These are phyloP conservation scores for Pseudachorutes palmiensis DNA, from an alignment of 1,140 invertebrate genomes.

Conservation along the genomic window DNA sequence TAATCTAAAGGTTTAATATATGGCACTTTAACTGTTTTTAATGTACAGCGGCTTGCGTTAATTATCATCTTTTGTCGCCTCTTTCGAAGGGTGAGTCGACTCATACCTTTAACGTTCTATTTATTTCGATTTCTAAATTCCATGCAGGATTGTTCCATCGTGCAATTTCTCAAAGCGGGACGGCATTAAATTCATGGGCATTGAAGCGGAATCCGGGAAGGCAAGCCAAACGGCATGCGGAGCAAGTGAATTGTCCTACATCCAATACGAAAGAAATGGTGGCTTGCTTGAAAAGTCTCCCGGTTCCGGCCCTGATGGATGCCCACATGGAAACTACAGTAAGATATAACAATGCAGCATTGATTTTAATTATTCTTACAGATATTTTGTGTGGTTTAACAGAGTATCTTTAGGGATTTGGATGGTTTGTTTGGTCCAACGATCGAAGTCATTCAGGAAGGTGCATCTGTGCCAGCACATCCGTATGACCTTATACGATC, in stretches of 20 bases:
- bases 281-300: constrained; percentile 25
- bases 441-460: neutral
- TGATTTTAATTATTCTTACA: neutral
- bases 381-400: neutral
- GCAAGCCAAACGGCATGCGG: constrained; percentile 53
- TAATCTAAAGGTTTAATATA: neutral
- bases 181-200: constrained; percentile 8
- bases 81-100: neutral
- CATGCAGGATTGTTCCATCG: constrained; percentile 14
- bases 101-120: neutral
- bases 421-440: neutral
- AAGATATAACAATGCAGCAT: neutral
- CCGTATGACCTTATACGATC: constrained; percentile 25
- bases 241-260: constrained; percentile 44
- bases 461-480: constrained; percentile 22
- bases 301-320: constrained; percentile 11
- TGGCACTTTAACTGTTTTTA: constrained; percentile 43
- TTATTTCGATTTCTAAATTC: neutral
- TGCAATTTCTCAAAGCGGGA: constrained; percentile 20
- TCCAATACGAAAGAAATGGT: constrained; percentile 30
- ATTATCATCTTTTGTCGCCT: neutral
- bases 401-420: neutral
- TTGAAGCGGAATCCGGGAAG: constrained; percentile 48
- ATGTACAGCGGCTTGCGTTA: neutral
- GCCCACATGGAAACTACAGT: constrained; percentile 21